Conservation (phyloP, 53 echinoderm and acorn worm genomes). For the Zoroaster sp. region DNA sequence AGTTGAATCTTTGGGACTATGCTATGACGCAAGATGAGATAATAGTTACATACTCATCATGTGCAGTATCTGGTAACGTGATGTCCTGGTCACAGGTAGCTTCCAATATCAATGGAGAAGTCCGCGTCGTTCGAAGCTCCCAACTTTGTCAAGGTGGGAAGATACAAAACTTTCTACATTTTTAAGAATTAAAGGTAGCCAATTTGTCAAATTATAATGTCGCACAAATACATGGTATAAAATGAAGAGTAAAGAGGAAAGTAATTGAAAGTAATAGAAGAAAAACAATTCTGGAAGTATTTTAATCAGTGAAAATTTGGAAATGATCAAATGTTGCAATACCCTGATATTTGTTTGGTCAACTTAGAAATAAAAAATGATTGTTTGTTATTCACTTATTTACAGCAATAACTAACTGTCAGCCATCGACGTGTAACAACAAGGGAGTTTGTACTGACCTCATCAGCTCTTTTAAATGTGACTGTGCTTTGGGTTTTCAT, state of each 20-base stretch:
- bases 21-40: slow-evolving; percentile 59
- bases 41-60: slow-evolving; percentile 4
- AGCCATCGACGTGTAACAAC: slow-evolving; percentile 39
- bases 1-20: slow-evolving; percentile 82
- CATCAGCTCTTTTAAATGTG: slow-evolving; percentile 9
- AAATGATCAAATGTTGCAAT: not conserved
- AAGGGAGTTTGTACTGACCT: slow-evolving; percentile 46
- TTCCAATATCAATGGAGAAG: slow-evolving; percentile 30
- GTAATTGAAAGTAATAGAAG: no score
- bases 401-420: slow-evolving; percentile 44
- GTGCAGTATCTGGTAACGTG: slow-evolving; percentile 60
- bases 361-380: not conserved
- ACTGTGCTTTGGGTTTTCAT: slow-evolving; percentile 38
- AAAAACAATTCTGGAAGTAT: no score
- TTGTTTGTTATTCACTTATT: not conserved
- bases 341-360: no score
- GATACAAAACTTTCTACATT: not conserved
- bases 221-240: no score
- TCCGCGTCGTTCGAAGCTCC: slow-evolving; percentile 11
- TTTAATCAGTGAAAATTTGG: not conserved
- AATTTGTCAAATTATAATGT: not conserved
- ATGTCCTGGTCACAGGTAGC: slow-evolving; percentile 69
- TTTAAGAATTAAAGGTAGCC: not conserved
- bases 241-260: no score
- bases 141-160: slow-evolving; percentile 49